phyloP scores from a whole-genome alignment of 2,888 invertebrate genomes.

The Scaptodrosophila latifasciaeformis region DNA sequence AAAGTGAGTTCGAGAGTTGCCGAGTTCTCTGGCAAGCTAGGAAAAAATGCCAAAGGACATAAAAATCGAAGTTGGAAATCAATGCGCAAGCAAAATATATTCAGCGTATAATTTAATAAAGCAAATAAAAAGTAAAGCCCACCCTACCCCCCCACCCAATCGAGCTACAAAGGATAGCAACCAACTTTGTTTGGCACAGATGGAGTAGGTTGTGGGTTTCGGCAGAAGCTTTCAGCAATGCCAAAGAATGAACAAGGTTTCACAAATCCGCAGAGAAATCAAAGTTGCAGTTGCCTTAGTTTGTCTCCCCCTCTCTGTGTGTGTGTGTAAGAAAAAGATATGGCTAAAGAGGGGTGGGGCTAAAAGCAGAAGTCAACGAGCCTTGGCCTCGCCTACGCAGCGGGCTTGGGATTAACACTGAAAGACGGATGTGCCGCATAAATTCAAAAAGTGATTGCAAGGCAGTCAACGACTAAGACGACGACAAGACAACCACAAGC shows the following conservation, averaged over 20 bases:
- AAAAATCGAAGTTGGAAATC: slow-evolving; percentile 65
- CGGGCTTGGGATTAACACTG: slow-evolving; percentile 47
- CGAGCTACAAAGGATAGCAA: slow-evolving; percentile 7
- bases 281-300: slow-evolving; percentile 36
- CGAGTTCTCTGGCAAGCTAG: slow-evolving; percentile 24
- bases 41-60: slow-evolving; percentile 58
- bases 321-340: neutral
- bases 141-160: neutral
- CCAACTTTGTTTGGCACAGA: neutral
- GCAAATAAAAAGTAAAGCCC: slow-evolving; percentile 46
- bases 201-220: neutral
- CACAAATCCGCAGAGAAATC: slow-evolving; percentile 58
- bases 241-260: no score
- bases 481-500: neutral
- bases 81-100: slow-evolving; percentile 66
- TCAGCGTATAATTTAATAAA: slow-evolving; percentile 72
- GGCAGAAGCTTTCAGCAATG: no score
- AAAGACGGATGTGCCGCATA: slow-evolving; percentile 52
- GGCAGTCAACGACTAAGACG: slow-evolving; percentile 16
- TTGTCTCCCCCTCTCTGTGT: no score
- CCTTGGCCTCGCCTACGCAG: slow-evolving; percentile 17
- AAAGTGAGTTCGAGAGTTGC: slow-evolving; percentile 52
- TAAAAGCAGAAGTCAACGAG: slow-evolving; percentile 17
- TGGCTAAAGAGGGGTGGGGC: slow-evolving; percentile 9
- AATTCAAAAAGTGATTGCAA: slow-evolving; percentile 42